These are phyloP conservation scores for Hoplodrina ambigua DNA, from an alignment of 2,888 invertebrate genomes.

Conservation along the genomic window DNA sequence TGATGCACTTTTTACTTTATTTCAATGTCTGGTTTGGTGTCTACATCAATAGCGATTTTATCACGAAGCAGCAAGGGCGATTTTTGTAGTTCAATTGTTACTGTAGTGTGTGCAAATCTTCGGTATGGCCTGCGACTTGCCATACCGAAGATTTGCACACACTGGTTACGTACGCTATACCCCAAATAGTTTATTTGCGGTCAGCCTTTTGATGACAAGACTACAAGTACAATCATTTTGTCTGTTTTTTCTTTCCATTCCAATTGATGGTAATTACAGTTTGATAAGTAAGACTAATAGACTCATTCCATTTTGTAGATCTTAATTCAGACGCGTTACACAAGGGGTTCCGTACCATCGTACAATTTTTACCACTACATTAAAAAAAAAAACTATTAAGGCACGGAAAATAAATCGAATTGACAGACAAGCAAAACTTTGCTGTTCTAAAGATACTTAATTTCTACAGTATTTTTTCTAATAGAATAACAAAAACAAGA, in stretches of 20 bases:
- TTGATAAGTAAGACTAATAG: slow-evolving; percentile 4
- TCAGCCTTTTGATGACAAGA: not conserved
- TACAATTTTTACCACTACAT: too few species aligned
- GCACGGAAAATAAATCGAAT: too few species aligned
- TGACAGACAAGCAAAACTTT: too few species aligned
- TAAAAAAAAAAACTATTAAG: too few species aligned
- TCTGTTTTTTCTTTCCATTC: not conserved
- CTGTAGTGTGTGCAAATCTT: too few species aligned
- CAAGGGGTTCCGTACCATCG: too few species aligned
- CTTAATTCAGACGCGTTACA: not conserved
- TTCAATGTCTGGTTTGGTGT: not conserved
- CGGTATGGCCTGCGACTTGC: not conserved
- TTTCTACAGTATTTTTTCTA: not conserved
- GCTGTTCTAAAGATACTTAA: too few species aligned
- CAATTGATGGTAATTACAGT: not conserved
- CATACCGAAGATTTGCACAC: not conserved
- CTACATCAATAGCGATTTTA: not conserved
- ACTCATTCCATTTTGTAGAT: slow-evolving; percentile 2
- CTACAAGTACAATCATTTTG: not conserved
- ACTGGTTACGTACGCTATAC: not conserved
- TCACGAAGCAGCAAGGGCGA: not conserved
- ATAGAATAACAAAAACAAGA: not conserved
- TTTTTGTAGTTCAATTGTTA: slow-evolving; percentile 7
- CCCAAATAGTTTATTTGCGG: not conserved
- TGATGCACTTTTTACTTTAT: not conserved